phyloP scores from a whole-genome alignment of 2,113 vertebrate species.

The Misgurnus anguillicaudatus region DNA sequence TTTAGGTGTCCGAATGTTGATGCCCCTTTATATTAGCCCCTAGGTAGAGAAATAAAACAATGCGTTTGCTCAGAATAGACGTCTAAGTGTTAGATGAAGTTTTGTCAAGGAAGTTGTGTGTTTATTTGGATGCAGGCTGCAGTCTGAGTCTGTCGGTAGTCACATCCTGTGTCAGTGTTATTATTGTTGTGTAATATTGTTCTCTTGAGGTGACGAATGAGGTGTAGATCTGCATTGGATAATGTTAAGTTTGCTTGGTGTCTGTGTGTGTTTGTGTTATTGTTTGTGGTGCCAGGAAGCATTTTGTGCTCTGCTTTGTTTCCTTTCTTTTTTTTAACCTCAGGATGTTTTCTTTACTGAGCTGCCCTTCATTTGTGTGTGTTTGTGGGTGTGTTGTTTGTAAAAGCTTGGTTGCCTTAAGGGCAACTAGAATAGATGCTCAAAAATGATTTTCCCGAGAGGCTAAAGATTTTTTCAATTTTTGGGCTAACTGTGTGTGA shows the following conservation, averaged over 20 bases:
- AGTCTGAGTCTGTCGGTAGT: conserved; percentile 1
- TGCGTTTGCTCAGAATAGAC: too few relatives aligned
- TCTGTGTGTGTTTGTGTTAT: conserved; percentile 12
- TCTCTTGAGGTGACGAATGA: conserved; percentile 1
- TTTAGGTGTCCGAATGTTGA: background rate
- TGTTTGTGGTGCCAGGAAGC: conserved; percentile 39
- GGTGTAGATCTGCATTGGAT: background rate
- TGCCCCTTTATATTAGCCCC: background rate
- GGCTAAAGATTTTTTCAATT: background rate
- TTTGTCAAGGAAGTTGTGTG: background rate
- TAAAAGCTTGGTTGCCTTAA: conserved; percentile 1
- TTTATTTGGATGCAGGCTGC: background rate
- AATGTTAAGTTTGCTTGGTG: conserved; percentile 14
- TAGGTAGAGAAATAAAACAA: background rate
- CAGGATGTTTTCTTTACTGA: conserved; percentile 49
- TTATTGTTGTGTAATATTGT: background rate
- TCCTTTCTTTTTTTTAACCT: conserved; percentile 36
- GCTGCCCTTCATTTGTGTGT: conserved; percentile 29
- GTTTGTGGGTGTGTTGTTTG: conserved; percentile 5
- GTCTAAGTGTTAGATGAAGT: too few relatives aligned
- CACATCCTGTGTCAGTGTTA: conserved; percentile 31
- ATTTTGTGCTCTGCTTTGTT: conserved; percentile 47
- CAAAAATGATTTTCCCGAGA: background rate
- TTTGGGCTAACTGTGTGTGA: background rate
- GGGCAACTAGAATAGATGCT: conserved; percentile 27